Percentiles rank a stretch among this genome's conserved stretches.
Evolutionary conservation across 2,797 vertebrate species (phyloP).

Genomic region (Clarias fuscus): DNA sequence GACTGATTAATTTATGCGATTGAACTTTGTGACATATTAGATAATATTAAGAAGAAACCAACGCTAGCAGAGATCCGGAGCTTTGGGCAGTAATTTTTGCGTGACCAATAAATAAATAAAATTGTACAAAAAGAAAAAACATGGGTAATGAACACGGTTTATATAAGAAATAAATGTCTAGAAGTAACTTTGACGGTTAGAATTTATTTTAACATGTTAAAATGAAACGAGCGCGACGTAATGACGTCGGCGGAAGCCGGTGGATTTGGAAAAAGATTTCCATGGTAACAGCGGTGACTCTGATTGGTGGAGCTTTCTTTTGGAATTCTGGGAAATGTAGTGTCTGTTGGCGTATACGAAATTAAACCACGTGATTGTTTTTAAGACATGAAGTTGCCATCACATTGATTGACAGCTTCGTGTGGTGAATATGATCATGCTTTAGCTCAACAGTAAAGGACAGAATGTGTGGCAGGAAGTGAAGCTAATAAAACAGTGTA

Average conservation of each 20-base stretch:
- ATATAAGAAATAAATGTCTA: neutral
- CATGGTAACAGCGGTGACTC: neutral
- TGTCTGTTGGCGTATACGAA: neutral
- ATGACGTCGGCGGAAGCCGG: neutral
- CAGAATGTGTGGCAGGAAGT: neutral
- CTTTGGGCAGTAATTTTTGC: neutral
- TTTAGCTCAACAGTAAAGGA: neutral
- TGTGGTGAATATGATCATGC: neutral
- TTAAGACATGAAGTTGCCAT: neutral
- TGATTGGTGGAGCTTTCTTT: neutral
- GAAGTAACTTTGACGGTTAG: neutral
- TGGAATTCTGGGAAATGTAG: conserved; percentile 28
- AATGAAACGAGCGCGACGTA: neutral
- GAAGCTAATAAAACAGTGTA: neutral
- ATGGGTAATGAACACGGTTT: too few relatives aligned
- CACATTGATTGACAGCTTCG: neutral
- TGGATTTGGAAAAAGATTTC: neutral
- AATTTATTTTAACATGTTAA: neutral
- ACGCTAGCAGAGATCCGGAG: neutral
- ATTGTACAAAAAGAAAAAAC: too few relatives aligned
- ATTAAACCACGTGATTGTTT: neutral
- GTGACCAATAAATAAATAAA: neutral
- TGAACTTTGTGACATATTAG: neutral
- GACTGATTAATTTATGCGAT: neutral
- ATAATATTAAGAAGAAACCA: neutral